Base-by-base conservation (phyloP, 2,888 invertebrate species). In the Ashinkailepas kermadecensis region DNA sequence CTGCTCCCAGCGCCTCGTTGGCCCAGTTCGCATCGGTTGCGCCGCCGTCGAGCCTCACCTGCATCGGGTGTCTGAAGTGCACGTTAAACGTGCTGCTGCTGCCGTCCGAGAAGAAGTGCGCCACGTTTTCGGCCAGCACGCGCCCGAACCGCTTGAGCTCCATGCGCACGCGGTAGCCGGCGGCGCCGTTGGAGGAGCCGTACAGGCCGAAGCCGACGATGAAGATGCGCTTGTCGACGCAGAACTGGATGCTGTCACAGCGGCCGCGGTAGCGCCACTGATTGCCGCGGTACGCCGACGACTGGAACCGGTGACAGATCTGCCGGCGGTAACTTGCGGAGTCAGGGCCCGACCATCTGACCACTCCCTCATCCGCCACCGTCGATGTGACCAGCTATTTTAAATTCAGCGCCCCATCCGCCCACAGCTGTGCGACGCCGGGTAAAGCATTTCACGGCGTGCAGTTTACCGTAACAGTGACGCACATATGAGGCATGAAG, bases 251-350 rank as follows among this genome's bases (percentile, higher is more conserved):
- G 82, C 96, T 96, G 87, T 98, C 98, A 87, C 97, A 97, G 81
- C 97, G 91, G 0, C 97, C 97, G 85, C 98, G 91, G 87, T 98
- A 98, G 82, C 97, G 92, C 97, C 98, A 98, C 87, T 98, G 97
- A 87, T 97, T 98, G 86, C 95, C 95, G 85, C 97, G 92, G 88
- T 97, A 97, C 9, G 97, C 97, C 86, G 96, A 96, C 15, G 97
- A 97, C 88, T 96, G 96, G 87, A 98, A 98, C 87, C 97, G 91
- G 89, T 96, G 97, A 86, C 97, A 97, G 81, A 96, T 93, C 92
- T 95, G 89, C 21, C 12, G 12, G n/a, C 13, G 56, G 21, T 25
- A n/a, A 70, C 39, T 4, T 4, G 39, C 39, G 2, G 4, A 4
- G 39, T 39, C 39, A 39, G 39, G 4, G 39, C 39, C 39, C 4